Percentiles rank a stretch among this genome's conserved stretches.
phyloP scores from a whole-genome alignment of 2,113 vertebrate genomes.

The Haplotaxodon microlepis region DNA sequence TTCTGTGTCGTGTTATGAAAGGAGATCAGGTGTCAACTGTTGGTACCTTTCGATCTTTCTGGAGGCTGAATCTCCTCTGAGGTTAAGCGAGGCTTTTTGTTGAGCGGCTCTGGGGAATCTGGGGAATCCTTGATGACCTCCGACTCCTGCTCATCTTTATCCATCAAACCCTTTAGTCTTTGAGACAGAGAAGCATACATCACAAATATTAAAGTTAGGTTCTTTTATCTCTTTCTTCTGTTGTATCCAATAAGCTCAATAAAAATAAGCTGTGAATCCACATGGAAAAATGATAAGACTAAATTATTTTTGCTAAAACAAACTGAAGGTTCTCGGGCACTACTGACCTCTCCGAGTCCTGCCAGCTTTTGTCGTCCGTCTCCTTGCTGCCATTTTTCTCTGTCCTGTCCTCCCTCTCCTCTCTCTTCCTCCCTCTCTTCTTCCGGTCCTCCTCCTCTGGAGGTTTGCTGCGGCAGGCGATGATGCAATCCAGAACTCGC shows the following conservation, averaged over 20 bases:
- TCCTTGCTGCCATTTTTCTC: conserved; percentile 89
- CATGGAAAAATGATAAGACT: background rate
- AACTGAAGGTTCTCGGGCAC: fast-evolving
- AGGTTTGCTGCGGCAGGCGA: conserved; percentile 93
- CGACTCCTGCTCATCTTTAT: conserved; percentile 88
- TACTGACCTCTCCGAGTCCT: conserved; percentile 85
- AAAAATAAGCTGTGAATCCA: background rate
- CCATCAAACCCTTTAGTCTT: conserved; percentile 84
- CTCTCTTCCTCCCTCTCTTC: conserved; percentile 91
- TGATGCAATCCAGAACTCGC: conserved; percentile 88
- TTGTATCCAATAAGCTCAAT: background rate
- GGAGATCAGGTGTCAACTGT: background rate
- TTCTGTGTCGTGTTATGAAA: background rate
- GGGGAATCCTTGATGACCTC: conserved; percentile 98
- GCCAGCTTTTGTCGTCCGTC: conserved; percentile 87
- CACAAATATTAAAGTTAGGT: background rate
- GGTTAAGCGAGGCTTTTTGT: conserved; percentile 89
- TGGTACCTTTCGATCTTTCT: conserved; percentile 89
- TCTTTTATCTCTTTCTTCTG: background rate
- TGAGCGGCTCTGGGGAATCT: conserved; percentile 93
- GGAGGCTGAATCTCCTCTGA: conserved; percentile 79
- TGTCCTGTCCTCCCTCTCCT: conserved; percentile 88
- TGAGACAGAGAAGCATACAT: background rate
- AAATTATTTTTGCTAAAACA: background rate
- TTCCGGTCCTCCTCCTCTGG: conserved; percentile 95